Percentiles rank a stretch among this genome's conserved stretches.
Evolutionary conservation across 2,113 vertebrate genomes (phyloP).

Genomic region (Ciconia boyciana): DNA sequence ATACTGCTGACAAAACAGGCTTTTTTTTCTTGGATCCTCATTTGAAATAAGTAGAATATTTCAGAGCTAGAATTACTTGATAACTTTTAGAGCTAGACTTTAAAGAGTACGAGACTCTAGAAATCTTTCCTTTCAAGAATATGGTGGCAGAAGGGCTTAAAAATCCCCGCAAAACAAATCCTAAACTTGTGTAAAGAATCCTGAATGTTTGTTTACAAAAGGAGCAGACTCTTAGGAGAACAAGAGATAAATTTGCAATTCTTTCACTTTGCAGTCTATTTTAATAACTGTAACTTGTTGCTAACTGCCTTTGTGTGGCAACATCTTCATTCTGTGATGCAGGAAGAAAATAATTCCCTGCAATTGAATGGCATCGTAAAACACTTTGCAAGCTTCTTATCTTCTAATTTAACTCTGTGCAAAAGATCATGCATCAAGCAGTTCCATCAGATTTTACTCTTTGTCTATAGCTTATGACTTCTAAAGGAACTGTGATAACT

Average conservation of each 20-base stretch:
- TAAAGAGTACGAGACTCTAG: background rate
- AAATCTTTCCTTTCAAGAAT: background rate
- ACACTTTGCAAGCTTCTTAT: background rate
- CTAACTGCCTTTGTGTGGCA: background rate
- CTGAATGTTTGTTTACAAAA: background rate
- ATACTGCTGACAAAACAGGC: background rate
- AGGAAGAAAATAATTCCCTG: background rate
- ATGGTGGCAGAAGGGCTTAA: background rate
- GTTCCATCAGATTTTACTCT: background rate
- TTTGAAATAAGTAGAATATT: background rate
- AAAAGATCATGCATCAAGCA: background rate
- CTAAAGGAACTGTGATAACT: background rate
- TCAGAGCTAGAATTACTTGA: background rate
- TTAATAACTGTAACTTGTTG: background rate
- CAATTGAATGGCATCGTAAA: background rate
- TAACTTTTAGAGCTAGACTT: background rate
- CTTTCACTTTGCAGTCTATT: background rate
- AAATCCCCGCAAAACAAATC: background rate
- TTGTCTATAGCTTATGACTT: background rate
- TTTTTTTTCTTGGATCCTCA: background rate
- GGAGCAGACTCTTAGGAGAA: background rate
- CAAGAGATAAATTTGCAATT: background rate
- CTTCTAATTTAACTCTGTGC: background rate
- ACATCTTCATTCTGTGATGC: background rate
- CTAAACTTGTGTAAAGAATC: background rate